Evolutionary conservation across 2,888 invertebrate genomes (phyloP), one percentile per base, ranked within the genome.

Genomic region (Diadegma fenestrale): DNA sequence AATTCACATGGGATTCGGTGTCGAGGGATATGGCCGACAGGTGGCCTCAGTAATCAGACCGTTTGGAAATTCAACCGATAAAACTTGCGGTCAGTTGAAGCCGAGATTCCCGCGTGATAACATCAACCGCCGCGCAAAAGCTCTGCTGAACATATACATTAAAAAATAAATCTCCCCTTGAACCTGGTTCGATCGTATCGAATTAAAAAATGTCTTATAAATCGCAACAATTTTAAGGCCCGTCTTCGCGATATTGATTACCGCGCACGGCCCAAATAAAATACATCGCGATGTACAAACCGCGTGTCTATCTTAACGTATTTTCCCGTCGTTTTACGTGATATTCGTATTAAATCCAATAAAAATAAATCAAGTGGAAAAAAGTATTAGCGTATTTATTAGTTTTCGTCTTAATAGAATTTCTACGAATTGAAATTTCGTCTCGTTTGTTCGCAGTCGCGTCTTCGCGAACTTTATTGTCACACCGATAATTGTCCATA

Each of bases 71-170:
- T 48, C 19, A 10, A 6, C 10, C 45, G 75, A 33, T 30, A 63
- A 63, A 22, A 72, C 45, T 48, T 4, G 33, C 0, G 37, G 14
- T 33, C 72, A 85, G 85, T 85, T 78, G 26, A 76, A 80, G 82
- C 80, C 61, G 71, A 33, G 76, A 80, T 58, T 80, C 68, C 71
- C 72, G 85, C 76, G 85, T 45, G 82, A 66, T 77, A 85, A 61
- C 80, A 80, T 80, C 85, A 68, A 71, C 51, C 54, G 79, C 78
- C 58, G 73, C 82, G 85, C 66, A 75, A 19, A 64, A 22, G 8
- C 64, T 48, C 64, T 69, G 63, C 61, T 69, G 61, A 66, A 78
- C 26, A 30, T 30, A 41, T 71, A 71, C 22, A 71, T 33, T 6
- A 19, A 48, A n/a, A n/a, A 17, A 69, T 30, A 61, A 26, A 22